Base-by-base conservation (phyloP, 1,140 invertebrate species). In the Eumeta japonica region DNA sequence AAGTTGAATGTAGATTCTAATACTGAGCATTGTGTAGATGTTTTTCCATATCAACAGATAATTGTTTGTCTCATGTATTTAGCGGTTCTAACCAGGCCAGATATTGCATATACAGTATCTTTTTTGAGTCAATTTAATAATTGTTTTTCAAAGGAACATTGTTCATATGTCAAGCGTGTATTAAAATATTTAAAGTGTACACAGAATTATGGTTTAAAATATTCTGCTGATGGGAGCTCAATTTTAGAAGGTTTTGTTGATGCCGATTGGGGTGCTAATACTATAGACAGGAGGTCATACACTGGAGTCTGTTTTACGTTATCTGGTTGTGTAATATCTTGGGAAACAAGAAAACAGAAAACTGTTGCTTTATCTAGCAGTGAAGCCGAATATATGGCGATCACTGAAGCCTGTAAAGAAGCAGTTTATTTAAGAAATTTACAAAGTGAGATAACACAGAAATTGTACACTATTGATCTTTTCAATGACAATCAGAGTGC, bases 101-200 rank as follows among this genome's bases (percentile, higher is more conserved):
- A 79, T 44, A 71, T 78, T n/a, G 38, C 59, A 9, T 72, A 46
- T 48, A 48, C 65, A 14, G 66, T 76, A 0, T 62, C 48, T 37
- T 50, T 52, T 13, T 37, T 74, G 14, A 62, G 59, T 35, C 63
- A 68, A 48, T 76, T 62, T 37, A 64, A 62, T 36, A 49, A 50
- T n/a, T n/a, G n/a, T n/a, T n/a, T n/a, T n/a, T n/a, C n/a, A n/a
- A n/a, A n/a, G n/a, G n/a, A n/a, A n/a, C n/a, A n/a, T n/a, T n/a
- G n/a, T n/a, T n/a, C n/a, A n/a, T n/a, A n/a, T n/a, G n/a, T n/a
- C n/a, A n/a, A n/a, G n/a, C n/a, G n/a, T n/a, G n/a, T n/a, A n/a
- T n/a, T n/a, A n/a, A n/a, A n/a, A n/a, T n/a, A n/a, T n/a, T n/a
- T n/a, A n/a, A n/a, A n/a, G n/a, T n/a, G n/a, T n/a, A n/a, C n/a